These are phyloP conservation scores for Hylomyscus alleni DNA, from an alignment of 2,797 vertebrate genomes.

Conservation along the genomic window DNA sequence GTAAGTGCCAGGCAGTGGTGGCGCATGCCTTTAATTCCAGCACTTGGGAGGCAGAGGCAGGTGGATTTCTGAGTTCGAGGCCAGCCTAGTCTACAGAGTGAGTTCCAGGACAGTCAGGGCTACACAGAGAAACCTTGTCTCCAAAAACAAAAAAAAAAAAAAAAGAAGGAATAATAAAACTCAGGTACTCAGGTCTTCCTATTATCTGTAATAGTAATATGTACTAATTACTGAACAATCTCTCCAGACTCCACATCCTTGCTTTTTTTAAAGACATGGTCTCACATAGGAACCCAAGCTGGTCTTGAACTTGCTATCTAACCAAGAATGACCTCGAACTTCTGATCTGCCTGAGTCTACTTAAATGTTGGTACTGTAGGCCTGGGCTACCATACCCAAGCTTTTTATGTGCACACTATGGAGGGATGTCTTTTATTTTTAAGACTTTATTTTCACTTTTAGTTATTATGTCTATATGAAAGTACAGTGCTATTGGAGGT, in stretches of 20 bases:
- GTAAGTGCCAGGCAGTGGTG: too few species aligned
- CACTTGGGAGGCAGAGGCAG: too few species aligned
- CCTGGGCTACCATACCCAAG: not conserved
- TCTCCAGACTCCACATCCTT: not conserved
- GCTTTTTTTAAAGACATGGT: not conserved
- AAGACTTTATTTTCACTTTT: not conserved
- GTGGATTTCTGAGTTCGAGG: too few species aligned
- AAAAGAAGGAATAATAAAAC: too few species aligned
- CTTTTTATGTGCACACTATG: not conserved
- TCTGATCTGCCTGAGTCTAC: not conserved
- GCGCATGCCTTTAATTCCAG: too few species aligned
- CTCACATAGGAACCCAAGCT: not conserved
- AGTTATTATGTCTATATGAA: not conserved
- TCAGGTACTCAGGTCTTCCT: not conserved
- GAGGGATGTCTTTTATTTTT: not conserved
- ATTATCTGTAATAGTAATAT: not conserved
- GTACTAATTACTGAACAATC: not conserved
- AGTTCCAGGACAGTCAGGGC: too few species aligned
- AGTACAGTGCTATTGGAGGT: not conserved
- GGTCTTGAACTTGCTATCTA: not conserved
- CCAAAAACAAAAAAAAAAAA: too few species aligned
- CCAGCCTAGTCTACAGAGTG: too few species aligned
- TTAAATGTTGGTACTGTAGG: not conserved
- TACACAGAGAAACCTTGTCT: too few species aligned
- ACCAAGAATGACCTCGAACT: not conserved